Base-by-base conservation (phyloP, 92 coral and sea anemone genomes). In the Siderastrea radians region DNA sequence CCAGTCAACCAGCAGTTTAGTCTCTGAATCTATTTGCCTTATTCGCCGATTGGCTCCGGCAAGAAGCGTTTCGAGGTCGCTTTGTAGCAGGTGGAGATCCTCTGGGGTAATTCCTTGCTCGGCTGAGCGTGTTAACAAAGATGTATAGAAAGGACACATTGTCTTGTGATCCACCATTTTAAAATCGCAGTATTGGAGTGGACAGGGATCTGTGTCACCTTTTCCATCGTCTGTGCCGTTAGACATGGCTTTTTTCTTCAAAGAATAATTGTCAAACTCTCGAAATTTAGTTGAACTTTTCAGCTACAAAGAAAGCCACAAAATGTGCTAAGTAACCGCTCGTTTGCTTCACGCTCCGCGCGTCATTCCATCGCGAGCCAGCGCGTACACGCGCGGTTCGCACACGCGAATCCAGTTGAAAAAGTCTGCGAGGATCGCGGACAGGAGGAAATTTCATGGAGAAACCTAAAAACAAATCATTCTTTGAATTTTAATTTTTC, bases 21-120 rank as follows among this genome's bases (percentile, higher is more conserved):
- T 98, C 86, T 98, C 99, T 47, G 98, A 78, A 71, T 98, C 99
- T 54, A 98, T 85, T 50, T 96, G 85, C 78, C 99, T 85, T 68
- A 93, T 84, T 47, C 99, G 95, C 14, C 99, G 95, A 88, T 98
- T 98, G 38, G 97, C 98, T 4, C 96, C 98, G 3, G 99, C 99
- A 4, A 98, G 91, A 43, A 98, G 89, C 19, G 99, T 98, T 96
- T 98, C 99, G 48, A 98, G 91, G 86, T 98, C 99, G 68, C 99
- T 98, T 72, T 95, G 96, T 47, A 98, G 93, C 89, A 98, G 87
- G 87, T 93, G 95, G 19, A 98, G 95, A 45, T 98, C 98, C 45
- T 98, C 98, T 1, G 94, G 93, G 19, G 93, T 84, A 6, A 97
- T 84, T 48, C 98, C 97, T 87, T 98, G 93, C 63, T 98, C 99